These are phyloP conservation scores for Laspeyria flexula DNA, from an alignment of 2,888 invertebrate genomes.

Conservation along the genomic window DNA sequence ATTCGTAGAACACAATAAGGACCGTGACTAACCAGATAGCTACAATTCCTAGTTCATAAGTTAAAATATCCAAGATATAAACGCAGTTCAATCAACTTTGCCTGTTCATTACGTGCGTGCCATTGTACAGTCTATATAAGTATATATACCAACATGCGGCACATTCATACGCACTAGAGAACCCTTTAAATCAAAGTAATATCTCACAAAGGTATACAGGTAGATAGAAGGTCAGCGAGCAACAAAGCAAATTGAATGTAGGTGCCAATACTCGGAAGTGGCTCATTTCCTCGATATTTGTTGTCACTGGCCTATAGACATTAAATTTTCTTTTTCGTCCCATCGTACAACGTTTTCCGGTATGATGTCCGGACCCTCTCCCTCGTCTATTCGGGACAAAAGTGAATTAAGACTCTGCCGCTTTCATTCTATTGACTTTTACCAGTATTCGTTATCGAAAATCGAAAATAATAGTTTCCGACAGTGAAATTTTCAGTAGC, in stretches of 20 bases:
- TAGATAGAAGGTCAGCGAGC: conserved; percentile 51
- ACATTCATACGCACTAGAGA: too few relatives aligned
- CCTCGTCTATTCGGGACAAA: conserved; percentile 58
- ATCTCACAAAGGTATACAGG: conserved; percentile 40
- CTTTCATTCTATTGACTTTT: conserved; percentile 65
- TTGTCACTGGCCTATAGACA: conserved; percentile 68
- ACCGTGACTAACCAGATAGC: too few relatives aligned
- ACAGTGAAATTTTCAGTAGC: conserved; percentile 27
- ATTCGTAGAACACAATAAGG: too few relatives aligned
- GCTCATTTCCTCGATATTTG: conserved; percentile 81
- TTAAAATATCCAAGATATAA: too few relatives aligned
- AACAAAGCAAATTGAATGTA: conserved; percentile 77
- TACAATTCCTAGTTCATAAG: too few relatives aligned
- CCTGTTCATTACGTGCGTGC: too few relatives aligned
- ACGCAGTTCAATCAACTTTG: too few relatives aligned
- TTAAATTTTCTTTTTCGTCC: conserved; percentile 73
- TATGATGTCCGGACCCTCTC: conserved; percentile 64
- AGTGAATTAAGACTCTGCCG: conserved; percentile 68
- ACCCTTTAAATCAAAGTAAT: not conserved
- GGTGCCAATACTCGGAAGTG: conserved; percentile 78
- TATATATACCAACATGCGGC: too few relatives aligned
- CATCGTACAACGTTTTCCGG: conserved; percentile 65
- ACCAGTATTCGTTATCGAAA: conserved; percentile 56
- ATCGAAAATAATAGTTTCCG: conserved; percentile 60
- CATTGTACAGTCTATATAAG: too few relatives aligned